A percentile compares a stretch with the other conserved stretches of the same genome.
phyloP scores from a whole-genome alignment of 2,797 vertebrate genomes.

The Anniella stebbinsi region DNA sequence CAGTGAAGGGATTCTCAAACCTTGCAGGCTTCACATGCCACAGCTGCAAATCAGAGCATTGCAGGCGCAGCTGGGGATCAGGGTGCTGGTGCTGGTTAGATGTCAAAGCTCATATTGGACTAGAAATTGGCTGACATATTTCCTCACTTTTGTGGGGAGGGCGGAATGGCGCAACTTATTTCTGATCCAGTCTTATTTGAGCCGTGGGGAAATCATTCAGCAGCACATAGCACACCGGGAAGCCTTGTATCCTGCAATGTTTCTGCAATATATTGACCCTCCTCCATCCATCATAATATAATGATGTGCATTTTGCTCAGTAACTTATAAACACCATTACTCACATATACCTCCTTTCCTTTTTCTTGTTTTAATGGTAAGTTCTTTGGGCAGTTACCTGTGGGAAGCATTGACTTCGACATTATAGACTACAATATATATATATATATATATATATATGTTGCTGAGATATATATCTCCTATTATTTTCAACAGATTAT shows the following conservation, averaged over 20 bases:
- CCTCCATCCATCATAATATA: neutral
- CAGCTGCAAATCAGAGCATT: neutral
- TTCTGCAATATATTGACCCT: neutral
- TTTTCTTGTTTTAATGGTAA: neutral
- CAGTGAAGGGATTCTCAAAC: no score
- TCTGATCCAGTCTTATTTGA: neutral
- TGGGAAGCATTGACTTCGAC: neutral
- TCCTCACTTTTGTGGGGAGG: neutral
- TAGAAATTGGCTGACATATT: neutral
- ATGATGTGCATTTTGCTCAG: neutral
- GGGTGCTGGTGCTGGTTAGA: neutral
- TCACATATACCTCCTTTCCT: neutral
- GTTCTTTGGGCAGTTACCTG: neutral
- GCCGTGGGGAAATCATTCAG: neutral
- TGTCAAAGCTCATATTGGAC: neutral
- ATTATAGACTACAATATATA: constrained; percentile 16
- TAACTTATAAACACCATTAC: neutral
- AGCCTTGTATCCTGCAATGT: neutral
- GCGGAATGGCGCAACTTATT: neutral
- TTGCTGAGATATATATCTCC: constrained; percentile 35
- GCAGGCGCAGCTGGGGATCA: neutral
- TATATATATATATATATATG: constrained; percentile 5
- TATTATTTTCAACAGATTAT: constrained; percentile 68
- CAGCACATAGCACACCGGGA: neutral
- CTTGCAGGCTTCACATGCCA: neutral